Evolutionary conservation across 2,888 invertebrate species (phyloP).

Genomic region (Microctonus aethiopoides): DNA sequence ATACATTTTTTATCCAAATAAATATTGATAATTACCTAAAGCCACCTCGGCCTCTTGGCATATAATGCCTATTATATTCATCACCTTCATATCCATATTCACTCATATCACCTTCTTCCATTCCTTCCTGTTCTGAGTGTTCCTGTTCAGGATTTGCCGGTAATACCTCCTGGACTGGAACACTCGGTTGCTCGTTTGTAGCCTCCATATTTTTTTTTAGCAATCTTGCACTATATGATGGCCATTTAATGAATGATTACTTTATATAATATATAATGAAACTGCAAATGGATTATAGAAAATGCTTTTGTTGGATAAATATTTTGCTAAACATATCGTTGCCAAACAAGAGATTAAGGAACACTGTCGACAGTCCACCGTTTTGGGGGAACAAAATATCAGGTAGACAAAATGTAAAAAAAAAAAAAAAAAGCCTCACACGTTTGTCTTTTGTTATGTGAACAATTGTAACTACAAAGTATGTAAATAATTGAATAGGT

Average conservation of each 20-base stretch:
- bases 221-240: slow-evolving; percentile 30
- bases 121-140: slow-evolving; percentile 57
- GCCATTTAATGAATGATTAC: slow-evolving; percentile 29
- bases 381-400: neutral
- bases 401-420: neutral
- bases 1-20: neutral
- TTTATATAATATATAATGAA: slow-evolving; percentile 5
- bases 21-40: slow-evolving; percentile 65
- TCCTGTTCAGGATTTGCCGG: slow-evolving; percentile 40
- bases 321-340: slow-evolving; percentile 49
- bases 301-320: slow-evolving; percentile 41
- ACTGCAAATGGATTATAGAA: slow-evolving; percentile 53
- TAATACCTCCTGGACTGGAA: slow-evolving; percentile 21
- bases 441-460: neutral
- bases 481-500: neutral
- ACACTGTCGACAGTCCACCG: slow-evolving; percentile 8
- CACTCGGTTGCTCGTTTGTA: slow-evolving; percentile 36
- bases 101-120: slow-evolving; percentile 62
- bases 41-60: slow-evolving; percentile 68
- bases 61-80: slow-evolving; percentile 69
- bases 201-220: slow-evolving; percentile 42
- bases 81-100: slow-evolving; percentile 64
- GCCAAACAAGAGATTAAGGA: slow-evolving; percentile 36
- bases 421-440: neutral
- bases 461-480: slow-evolving; percentile 1